A percentile compares a stretch with the other conserved stretches of the same genome.
Evolutionary conservation across 2,113 vertebrate genomes (phyloP).

Genomic region (Aphyosemion australe): DNA sequence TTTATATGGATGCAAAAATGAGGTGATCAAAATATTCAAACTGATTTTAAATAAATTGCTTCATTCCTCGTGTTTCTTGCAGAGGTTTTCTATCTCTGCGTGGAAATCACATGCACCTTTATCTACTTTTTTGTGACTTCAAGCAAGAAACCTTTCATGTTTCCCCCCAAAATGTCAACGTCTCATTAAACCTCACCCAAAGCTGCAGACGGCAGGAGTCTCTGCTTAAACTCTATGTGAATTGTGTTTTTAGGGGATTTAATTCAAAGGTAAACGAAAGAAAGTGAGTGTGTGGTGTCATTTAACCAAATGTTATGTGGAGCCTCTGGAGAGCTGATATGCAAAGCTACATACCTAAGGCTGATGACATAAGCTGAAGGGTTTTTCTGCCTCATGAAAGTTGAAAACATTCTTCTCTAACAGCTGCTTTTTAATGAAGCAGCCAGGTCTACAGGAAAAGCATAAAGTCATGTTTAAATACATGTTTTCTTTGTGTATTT

Average conservation of each 20-base stretch:
- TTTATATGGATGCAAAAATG: no score
- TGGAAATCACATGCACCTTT: background rate
- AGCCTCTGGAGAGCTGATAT: conserved; percentile 16
- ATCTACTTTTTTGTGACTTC: background rate
- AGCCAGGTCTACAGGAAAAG: background rate
- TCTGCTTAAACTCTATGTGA: background rate
- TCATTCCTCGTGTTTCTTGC: background rate
- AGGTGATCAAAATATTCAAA: no score
- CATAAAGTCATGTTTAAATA: background rate
- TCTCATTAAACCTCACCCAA: background rate
- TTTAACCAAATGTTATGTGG: conserved; percentile 10
- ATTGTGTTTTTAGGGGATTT: background rate
- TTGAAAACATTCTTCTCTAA: conserved; percentile 4
- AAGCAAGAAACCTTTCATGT: background rate
- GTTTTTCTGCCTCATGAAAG: background rate
- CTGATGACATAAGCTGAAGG: conserved; percentile 1
- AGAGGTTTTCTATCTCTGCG: background rate
- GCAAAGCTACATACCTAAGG: conserved; percentile 8
- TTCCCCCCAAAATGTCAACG: background rate
- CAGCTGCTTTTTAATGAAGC: background rate
- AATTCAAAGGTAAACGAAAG: background rate
- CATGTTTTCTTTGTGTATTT: background rate
- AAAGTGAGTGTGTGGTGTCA: background rate
- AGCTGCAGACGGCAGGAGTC: background rate
- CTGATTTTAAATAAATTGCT: no score